Evolutionary conservation across 2,113 vertebrate genomes (phyloP), one percentile per base, ranked within the genome.

Genomic region (Sphaerodactylus townsendi): DNA sequence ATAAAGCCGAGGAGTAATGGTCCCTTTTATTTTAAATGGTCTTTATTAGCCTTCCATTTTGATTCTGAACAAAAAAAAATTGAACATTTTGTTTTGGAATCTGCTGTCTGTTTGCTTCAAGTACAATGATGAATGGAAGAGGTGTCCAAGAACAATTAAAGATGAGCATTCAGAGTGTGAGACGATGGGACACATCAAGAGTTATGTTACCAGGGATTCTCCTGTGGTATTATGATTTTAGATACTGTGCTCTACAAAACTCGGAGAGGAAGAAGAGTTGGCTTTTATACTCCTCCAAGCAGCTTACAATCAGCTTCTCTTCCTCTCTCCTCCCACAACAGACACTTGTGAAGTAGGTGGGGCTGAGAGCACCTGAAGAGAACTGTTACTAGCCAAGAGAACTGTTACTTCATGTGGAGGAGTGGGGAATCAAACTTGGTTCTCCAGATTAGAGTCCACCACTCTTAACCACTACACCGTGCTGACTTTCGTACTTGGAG

Each of bases 11-110:
- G 95, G 94, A 96, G 96, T 96, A 96, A 97, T 96, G 95, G 95
- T 94, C 96, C 94, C 93, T 96, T 96, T 96, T 96, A 96, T 96
- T 96, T 96, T 96, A 96, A 97, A 96, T 94, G 92, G 92, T 95
- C 95, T 96, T 96, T 96, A 96, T 96, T 96, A 96, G 95, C 91
- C 93, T 91, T 94, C 94, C 92, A 90, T 96, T 96, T 96, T 95
- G 91, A 96, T 88, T 96, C 93, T 89, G 85, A 85, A 93, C 93
- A 92, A 95, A 88, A 91, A 88, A 30, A 53, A 70, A 83, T 93
- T 76, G 77, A 92, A 84, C 48, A 70, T 82, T 92, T 89, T 93
- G 92, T 88, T 93, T 95, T 91, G 94, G 79, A 93, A 94, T 93
- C 81, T 90, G 87, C 84, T 92, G 8, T 85, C 78, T 90, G 53